phyloP scores from a whole-genome alignment of 37 sponge, comb jelly and placozoan species.

The Amphimedon queenslandica region DNA sequence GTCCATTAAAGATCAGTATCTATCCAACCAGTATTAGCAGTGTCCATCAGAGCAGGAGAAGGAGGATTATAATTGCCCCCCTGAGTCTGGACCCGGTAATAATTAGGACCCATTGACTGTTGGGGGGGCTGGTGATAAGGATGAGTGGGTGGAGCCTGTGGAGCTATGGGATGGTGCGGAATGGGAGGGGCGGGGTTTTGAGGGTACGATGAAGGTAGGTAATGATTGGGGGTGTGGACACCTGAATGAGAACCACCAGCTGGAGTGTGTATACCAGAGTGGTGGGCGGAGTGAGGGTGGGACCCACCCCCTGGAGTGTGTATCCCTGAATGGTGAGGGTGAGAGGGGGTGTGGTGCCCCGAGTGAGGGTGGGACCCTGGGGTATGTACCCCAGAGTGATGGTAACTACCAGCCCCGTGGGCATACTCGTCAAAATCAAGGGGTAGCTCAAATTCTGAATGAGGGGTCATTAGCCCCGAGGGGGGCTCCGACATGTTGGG shows the following conservation, averaged over 20 bases:
- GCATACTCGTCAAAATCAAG: constrained; percentile 41
- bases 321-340: background rate
- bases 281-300: constrained; percentile 14
- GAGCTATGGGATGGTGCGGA: background rate
- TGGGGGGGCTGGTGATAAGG: background rate
- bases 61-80: constrained; percentile 38
- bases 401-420: background rate
- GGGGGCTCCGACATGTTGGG: constrained; percentile 7
- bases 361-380: background rate
- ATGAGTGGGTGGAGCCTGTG: background rate
- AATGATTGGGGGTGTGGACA: constrained; percentile 11
- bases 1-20: constrained; percentile 38
- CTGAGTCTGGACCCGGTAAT: background rate
- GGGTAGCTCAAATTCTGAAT: constrained; percentile 41
- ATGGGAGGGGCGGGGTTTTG: background rate
- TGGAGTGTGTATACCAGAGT: constrained; percentile 24
- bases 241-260: background rate
- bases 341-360: constrained; percentile 6
- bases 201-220: background rate
- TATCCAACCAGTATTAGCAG: constrained; percentile 36
- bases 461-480: constrained; percentile 32
- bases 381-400: background rate
- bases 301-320: constrained; percentile 12
- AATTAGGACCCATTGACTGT: background rate
- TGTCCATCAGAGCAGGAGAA: constrained; percentile 72